Evolutionary conservation across 2,888 invertebrate species (phyloP), one percentile per base, ranked within the genome.

Genomic region (Rotaria sp.): DNA sequence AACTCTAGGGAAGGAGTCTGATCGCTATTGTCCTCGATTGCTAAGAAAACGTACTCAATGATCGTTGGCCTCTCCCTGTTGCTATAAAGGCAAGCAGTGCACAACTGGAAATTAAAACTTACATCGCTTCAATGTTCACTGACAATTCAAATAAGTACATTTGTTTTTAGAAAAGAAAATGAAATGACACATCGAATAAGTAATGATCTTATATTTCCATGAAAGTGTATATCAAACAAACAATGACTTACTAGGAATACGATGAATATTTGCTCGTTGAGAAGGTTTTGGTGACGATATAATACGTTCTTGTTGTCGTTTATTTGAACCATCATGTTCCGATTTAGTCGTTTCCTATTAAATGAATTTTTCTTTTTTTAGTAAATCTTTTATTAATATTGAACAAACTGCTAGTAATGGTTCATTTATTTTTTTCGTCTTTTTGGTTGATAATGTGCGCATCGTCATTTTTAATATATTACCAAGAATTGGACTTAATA

Each of bases 401-500:
- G 24, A 7, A 26, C 45, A 15, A 38, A 80, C 80, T n/a, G 21
- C 75, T 80, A 45, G 30, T 26, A 15, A 10, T 45, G 80, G 45
- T 45, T 80, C 80, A 45, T 26, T 26, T 2, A n/a, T 15, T 45
- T 45, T 45, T 15, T 80, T 80, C 7, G 80, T 80, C 45, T 45
- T 80, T n/a, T 45, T 80, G 1, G 45, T 80, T 41, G 80, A 80
- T 45, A 80, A 45, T 45, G 80, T 80, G 21, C 80, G 80, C 26
- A 80, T 80, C n/a, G 80, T 35, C 80, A 80, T 80, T 80, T 80
- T 80, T 24, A 80, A 13, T 45, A 80, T 80, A 80, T 80, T 80
- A 26, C 80, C 80, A 26, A 80, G n/a, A 13, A 80, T 45, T 26
- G 45, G 45, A 45, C 45, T 80, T n/a, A 80, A 80, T 45, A 35